phyloP scores from a whole-genome alignment of 2,888 invertebrate genomes.

The Muscina levida region DNA sequence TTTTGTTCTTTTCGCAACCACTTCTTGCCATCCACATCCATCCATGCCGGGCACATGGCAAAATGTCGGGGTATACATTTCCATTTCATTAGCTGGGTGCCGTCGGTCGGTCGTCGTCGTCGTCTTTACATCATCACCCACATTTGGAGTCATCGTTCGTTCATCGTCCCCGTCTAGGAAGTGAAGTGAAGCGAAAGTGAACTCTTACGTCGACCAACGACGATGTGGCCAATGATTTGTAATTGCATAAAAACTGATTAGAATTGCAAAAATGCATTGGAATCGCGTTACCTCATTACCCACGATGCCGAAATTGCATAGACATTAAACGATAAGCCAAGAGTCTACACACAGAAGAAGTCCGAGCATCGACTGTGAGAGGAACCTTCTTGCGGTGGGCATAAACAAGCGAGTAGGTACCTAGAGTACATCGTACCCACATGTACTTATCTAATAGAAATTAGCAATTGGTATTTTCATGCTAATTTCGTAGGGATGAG shows the following conservation, averaged over 20 bases:
- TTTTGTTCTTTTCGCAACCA: too few relatives aligned
- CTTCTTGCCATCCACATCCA: too few relatives aligned
- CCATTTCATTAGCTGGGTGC: conserved; percentile 15
- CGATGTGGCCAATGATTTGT: conserved; percentile 29
- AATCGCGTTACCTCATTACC: conserved; percentile 28
- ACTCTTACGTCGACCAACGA: conserved; percentile 22
- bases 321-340: background rate
- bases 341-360: background rate
- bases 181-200: background rate
- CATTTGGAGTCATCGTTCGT: conserved; percentile 1
- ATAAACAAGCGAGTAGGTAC: too few relatives aligned
- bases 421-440: too few relatives aligned
- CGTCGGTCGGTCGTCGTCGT: background rate
- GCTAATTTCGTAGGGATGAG: conserved; percentile 49
- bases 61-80: conserved; percentile 1
- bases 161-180: conserved; percentile 23
- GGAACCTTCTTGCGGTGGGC: too few relatives aligned
- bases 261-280: conserved; percentile 9
- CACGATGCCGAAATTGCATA: background rate
- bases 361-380: background rate
- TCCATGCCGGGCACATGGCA: conserved; percentile 1
- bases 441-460: conserved; percentile 57
- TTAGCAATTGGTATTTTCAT: conserved; percentile 66
- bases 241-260: conserved; percentile 34
- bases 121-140: conserved; percentile 30